These are phyloP conservation scores for Gryllus bimaculatus DNA, from an alignment of 1,140 invertebrate genomes.

Conservation along the genomic window DNA sequence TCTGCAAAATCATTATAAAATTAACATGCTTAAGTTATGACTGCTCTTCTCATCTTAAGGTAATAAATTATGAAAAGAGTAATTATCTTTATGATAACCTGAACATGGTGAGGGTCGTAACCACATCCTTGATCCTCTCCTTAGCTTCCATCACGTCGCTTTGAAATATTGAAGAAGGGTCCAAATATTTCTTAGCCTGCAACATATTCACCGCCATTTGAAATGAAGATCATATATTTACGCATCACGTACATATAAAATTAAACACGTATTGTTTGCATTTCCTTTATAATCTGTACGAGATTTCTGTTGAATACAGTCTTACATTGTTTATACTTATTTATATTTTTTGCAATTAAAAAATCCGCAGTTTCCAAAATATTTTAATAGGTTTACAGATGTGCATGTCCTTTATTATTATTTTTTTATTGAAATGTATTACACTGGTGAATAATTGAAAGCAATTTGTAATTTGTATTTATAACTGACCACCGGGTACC, in stretches of 20 bases:
- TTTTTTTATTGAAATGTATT: no score
- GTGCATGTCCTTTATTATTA: no score
- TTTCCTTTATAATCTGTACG: neutral
- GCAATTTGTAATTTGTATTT: no score
- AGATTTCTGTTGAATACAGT: neutral
- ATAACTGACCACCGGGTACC: no score
- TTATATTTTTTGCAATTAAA: no score
- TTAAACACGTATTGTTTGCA: neutral
- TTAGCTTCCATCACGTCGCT: constrained; percentile 83
- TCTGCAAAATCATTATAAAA: neutral
- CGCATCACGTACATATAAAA: neutral
- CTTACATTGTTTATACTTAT: neutral
- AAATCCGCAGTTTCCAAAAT: no score
- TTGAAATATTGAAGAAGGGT: constrained; percentile 81
- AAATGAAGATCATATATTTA: neutral
- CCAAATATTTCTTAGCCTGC: constrained; percentile 71
- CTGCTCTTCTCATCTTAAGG: no score
- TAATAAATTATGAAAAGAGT: no score
- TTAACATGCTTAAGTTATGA: neutral
- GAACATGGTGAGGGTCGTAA: constrained; percentile 53
- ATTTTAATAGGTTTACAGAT: no score
- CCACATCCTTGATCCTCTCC: constrained; percentile 61
- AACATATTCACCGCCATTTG: constrained; percentile 22
- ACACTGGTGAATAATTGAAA: no score
- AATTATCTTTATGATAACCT: constrained; percentile 24